phyloP scores from a whole-genome alignment of 2,113 vertebrate genomes.

The Ovibos moschatus region DNA sequence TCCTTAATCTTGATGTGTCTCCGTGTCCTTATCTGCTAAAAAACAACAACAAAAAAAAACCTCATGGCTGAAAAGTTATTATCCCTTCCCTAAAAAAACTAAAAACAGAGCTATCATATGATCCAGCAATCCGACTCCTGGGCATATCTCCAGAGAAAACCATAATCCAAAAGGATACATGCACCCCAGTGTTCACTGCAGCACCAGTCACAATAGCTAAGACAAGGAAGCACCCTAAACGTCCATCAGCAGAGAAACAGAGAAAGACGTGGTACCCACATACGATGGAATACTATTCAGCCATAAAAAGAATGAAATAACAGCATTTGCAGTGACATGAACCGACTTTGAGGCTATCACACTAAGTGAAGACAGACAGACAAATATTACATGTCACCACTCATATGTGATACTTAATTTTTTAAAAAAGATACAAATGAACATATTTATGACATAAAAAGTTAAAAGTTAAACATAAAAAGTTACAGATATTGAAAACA shows the following conservation, averaged over 20 bases:
- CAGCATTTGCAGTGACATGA: neutral
- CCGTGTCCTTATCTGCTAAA: neutral
- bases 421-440: neutral
- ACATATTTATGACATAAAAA: neutral
- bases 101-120: neutral
- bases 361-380: neutral
- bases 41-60: neutral
- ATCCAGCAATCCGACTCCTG: neutral
- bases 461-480: neutral
- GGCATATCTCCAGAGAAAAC: neutral
- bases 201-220: no score
- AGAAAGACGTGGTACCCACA: neutral
- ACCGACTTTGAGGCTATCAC: neutral
- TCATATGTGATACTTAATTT: neutral
- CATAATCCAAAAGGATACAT: neutral
- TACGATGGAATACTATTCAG: neutral
- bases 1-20: neutral
- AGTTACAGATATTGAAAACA: neutral
- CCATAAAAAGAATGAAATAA: neutral
- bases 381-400: neutral
- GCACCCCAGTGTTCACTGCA: rapidly evolving
- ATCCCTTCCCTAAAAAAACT: neutral
- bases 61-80: neutral
- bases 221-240: neutral
- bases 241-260: neutral